Evolutionary conservation across 2,113 vertebrate species (phyloP).

Genomic region (Ctenodactylus gundi): DNA sequence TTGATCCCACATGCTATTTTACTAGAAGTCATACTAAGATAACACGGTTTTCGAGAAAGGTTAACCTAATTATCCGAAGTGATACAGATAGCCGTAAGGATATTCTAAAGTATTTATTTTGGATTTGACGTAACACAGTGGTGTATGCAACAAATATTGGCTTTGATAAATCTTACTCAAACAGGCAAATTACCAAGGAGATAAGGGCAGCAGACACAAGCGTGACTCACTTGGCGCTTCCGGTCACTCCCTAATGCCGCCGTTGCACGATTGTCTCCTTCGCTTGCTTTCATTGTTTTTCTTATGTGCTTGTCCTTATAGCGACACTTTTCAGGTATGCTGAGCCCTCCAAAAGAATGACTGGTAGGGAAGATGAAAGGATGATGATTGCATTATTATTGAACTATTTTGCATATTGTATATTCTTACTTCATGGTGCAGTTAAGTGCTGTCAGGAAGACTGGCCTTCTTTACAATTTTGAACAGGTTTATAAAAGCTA

Average conservation of each 20-base stretch:
- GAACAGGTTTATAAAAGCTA: neutral
- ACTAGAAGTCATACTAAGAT: neutral
- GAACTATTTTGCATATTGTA: neutral
- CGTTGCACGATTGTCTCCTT: neutral
- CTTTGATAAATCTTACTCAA: neutral
- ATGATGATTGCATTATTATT: neutral
- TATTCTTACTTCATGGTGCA: neutral
- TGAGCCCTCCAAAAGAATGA: neutral
- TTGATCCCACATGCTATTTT: neutral
- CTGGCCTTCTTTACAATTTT: neutral
- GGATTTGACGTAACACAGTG: neutral
- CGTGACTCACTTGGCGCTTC: neutral
- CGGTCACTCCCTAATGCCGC: slow-evolving; percentile 8
- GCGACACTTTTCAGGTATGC: neutral
- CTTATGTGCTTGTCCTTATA: slow-evolving; percentile 4
- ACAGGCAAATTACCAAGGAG: neutral
- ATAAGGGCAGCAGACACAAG: neutral
- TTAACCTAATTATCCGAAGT: neutral
- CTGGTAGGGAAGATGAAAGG: neutral
- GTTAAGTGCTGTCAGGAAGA: neutral
- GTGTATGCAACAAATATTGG: neutral
- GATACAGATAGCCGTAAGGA: neutral
- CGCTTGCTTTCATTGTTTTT: slow-evolving; percentile 14
- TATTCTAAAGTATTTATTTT: neutral
- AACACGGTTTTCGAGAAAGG: neutral